Base-by-base conservation (phyloP, 2,113 vertebrate species). In the Anolis carolinensis region DNA sequence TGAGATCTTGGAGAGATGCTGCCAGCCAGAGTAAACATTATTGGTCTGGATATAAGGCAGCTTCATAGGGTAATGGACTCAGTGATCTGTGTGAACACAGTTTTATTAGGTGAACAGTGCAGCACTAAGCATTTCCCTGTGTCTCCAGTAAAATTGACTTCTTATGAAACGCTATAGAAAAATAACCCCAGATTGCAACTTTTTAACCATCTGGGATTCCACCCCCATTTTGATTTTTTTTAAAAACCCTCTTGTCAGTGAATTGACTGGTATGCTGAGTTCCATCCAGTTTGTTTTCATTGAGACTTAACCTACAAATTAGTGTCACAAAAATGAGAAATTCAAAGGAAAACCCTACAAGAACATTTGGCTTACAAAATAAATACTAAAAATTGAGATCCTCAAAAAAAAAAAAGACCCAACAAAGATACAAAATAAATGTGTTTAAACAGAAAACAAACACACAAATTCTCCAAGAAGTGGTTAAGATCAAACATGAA, bases 341-440 rank as follows among this genome's bases (percentile, higher is more conserved):
- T 20, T 65, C 89, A 87, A 81, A 79, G 94, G 1, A 0, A 95
- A 90, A 89, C 91, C 55, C 86, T 91, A 95, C 92, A 92, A 91
- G 94, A 81, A 86, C 93, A 97, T 97, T 96, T 96, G 95, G 95
- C 95, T 97, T 95, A 92, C 78, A 96, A 97, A 97, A 97, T 97
- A 97, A 97, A 97, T 97, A 97, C 94, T 96, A 96, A 94, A 82
- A 93, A 95, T 87, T 93, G 44, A 93, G 95, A 93, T 92, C 62
- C 32, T 86, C 93, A 96, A 95, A 94, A 95, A n/a, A n/a, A 95
- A n/a, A 52, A 59, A 59, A 59, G 55, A 4, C 55, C 55, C 55
- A 55, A 94, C 87, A 93, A 94, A 90, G 93, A 96, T 92, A 93
- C 90, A 90, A 96, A 95, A 94, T 78, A 89, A 94, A 96, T 84